phyloP scores from a whole-genome alignment of 2,113 vertebrate genomes.

The Paracanthobrama guichenoti region DNA sequence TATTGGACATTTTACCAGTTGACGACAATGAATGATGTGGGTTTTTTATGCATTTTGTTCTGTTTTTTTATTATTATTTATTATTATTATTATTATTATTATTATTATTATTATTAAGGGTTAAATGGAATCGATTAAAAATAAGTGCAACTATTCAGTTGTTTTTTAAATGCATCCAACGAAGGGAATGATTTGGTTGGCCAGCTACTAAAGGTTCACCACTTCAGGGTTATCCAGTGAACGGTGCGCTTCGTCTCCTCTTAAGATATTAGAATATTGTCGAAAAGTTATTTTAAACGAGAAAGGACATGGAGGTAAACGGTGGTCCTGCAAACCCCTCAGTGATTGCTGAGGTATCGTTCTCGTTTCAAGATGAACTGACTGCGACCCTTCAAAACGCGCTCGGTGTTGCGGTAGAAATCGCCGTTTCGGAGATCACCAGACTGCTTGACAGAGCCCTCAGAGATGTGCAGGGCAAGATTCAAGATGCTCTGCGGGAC shows the following conservation, averaged over 20 bases:
- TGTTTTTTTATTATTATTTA: background rate
- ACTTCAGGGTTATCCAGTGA: background rate
- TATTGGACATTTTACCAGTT: background rate
- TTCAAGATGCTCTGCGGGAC: constrained; percentile 59
- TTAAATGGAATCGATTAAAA: background rate
- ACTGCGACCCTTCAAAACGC: constrained; percentile 61
- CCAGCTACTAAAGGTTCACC: background rate
- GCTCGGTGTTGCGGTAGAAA: constrained; percentile 62
- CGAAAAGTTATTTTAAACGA: background rate
- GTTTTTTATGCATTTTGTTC: background rate
- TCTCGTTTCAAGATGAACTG: constrained; percentile 62
- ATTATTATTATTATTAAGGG: background rate
- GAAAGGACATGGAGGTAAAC: background rate
- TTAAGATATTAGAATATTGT: background rate
- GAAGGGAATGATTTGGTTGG: constrained; percentile 12
- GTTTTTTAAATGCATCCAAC: background rate
- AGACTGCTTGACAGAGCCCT: constrained; percentile 59
- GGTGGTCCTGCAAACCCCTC: constrained; percentile 10
- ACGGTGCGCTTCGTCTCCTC: background rate
- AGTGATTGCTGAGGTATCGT: constrained; percentile 55
- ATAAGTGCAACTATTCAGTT: background rate
- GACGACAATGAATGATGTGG: background rate
- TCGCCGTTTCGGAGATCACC: constrained; percentile 60
- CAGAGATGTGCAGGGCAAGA: constrained; percentile 56
- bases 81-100: too few relatives aligned